Base-by-base conservation (phyloP, 2,797 vertebrate genomes). In the Falco cherrug region DNA sequence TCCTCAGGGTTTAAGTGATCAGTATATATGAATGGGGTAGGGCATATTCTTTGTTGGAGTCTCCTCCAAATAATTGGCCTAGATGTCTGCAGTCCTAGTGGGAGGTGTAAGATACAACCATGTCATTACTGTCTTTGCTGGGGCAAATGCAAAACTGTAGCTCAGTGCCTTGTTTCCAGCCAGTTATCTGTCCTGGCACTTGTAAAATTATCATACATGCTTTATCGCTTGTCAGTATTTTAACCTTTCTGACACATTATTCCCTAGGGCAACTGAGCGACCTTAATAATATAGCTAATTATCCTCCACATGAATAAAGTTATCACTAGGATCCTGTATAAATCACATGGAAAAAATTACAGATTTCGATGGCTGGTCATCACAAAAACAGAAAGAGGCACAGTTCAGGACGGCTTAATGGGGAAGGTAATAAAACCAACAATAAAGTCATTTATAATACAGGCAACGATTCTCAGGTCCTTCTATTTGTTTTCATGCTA, bases 151-250 rank as follows among this genome's bases (percentile, higher is more conserved):
- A 74, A 41, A 89, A 41, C 59, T 33, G 39, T 20, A 56, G 29
- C 70, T 90, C 37, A 13, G 37, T 31, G 81, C 39, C 69, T 87
- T 35, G 61, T 57, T 59, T n/a, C 17, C 64, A 77, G 80, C 39
- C 19, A 17, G 41, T 43, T 87, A 37, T 79, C 76, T 71, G 8
- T 65, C 47, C 88, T 90, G 79, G 83, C 89, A 54, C 45, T 8
- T 10, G 71, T 69, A 48, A 94, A 78, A 91, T 84, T 97, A 82
- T 93, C 90, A 90, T 60, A 80, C 53, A 88, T 90, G 65, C 87
- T 93, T 95, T 94, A 88, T 95, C 80, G 84, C 96, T 96, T 97
- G 97, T 96, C 95, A 94, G 91, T 97, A 74, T 90, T 95, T 96
- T 97, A 95, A 97, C 97, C 97, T 97, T 92, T 85, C 90, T 90